phyloP scores from a whole-genome alignment of 2,113 vertebrate genomes.

The Cottus gobio region DNA sequence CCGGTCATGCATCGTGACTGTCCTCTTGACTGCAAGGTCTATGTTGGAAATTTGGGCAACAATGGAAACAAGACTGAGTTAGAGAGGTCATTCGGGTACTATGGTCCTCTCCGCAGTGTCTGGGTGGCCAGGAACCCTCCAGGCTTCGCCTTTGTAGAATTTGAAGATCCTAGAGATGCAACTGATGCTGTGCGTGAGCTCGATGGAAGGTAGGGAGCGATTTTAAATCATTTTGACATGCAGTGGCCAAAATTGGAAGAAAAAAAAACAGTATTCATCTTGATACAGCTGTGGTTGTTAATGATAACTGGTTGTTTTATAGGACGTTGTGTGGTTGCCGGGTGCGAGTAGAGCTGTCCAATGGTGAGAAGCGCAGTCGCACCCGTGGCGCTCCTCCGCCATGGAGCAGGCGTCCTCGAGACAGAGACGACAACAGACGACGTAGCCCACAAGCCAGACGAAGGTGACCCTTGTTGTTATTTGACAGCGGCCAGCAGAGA shows the following conservation, averaged over 20 bases:
- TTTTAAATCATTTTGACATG: accelerated
- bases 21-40: constrained; percentile 98
- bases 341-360: constrained; percentile 96
- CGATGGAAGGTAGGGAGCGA: constrained; percentile 90
- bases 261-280: not conserved
- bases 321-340: constrained; percentile 97
- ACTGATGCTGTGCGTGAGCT: constrained; percentile 98
- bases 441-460: constrained; percentile 91
- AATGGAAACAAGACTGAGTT: constrained; percentile 99
- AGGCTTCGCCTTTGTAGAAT: constrained; percentile 98
- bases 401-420: constrained; percentile 93
- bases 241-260: accelerated
- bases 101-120: constrained; percentile 95
- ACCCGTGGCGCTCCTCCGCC: constrained; percentile 94
- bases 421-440: constrained; percentile 94
- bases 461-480: constrained; percentile 85
- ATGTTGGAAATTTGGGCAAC: constrained; percentile 98
- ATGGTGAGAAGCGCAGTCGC: constrained; percentile 95
- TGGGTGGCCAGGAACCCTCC: constrained; percentile 99
- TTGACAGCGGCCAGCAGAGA: constrained; percentile 14
- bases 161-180: constrained; percentile 97
- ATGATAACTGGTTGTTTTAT: not conserved
- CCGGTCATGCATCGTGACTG: constrained; percentile 97
- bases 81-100: constrained; percentile 96
- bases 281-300: accelerated